These are phyloP conservation scores for Peromyscus melanophrys DNA, from an alignment of 2,797 vertebrate genomes.

Conservation along the genomic window DNA sequence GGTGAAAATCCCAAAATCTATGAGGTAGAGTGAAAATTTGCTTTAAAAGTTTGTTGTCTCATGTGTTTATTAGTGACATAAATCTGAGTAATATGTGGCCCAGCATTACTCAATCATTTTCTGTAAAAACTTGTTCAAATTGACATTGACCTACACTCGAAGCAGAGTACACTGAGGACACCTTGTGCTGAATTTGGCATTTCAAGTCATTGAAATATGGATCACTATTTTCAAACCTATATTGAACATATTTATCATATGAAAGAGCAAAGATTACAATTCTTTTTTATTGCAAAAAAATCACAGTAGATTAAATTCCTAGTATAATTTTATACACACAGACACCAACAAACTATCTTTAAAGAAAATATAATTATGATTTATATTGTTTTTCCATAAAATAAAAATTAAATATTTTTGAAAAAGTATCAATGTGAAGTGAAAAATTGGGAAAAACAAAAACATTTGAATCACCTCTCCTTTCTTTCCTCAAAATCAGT, in stretches of 20 bases:
- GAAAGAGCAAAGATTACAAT: background rate
- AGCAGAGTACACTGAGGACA: no score
- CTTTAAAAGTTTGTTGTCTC: background rate
- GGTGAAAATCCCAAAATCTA: background rate
- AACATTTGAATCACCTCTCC: background rate
- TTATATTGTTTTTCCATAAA: background rate
- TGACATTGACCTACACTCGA: background rate
- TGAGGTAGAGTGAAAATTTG: background rate
- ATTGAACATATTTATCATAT: background rate
- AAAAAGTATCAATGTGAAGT: background rate
- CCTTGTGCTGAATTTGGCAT: background rate
- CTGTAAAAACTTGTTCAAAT: background rate
- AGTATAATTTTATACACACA: background rate
- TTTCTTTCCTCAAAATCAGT: background rate
- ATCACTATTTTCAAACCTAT: background rate
- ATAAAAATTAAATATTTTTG: background rate
- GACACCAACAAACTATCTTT: background rate
- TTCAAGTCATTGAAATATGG: background rate
- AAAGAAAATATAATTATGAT: background rate
- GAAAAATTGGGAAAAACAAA: background rate
- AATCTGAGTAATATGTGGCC: background rate
- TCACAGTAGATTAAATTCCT: background rate
- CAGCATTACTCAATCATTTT: background rate
- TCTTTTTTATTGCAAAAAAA: background rate
- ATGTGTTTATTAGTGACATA: background rate